Base-by-base conservation (phyloP, 2,113 vertebrate species). In the Oenanthe oenanthe region DNA sequence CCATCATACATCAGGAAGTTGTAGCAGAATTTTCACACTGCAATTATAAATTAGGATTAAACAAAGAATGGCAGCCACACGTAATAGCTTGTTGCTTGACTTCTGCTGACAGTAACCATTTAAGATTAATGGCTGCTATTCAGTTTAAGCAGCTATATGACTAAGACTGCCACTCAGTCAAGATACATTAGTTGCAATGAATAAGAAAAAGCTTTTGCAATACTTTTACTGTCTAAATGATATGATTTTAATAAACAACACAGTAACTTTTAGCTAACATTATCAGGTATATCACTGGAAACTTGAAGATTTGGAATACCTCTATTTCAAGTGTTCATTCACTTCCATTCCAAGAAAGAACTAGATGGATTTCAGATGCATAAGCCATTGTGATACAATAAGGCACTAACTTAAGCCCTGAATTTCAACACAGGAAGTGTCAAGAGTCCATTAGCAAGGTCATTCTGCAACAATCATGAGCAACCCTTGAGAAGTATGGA, bases 261-360 rank as follows among this genome's bases (percentile, higher is more conserved):
- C 0, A 66, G 43, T 19, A 78, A 48, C 29, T 75, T 92, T 48
- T 7, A 89, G 42, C 45, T 87, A 60, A 63, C 0, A 0, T 58
- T 82, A 85, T 48, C 53, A 61, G 9, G 17, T 48, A 3, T 9
- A 75, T n/a, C 1, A 10, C 28, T 11, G 18, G 45, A 70, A 90
- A 62, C n/a, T 2, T 65, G 25, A n/a, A 54, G 28, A 48, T 53
- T 72, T 34, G 17, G 19, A 78, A 53, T n/a, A 71, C 24, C 90
- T 95, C 90, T 96, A 95, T 95, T 95, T 96, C 96, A 97, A 96
- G 96, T 96, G 96, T 97, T 97, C 96, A 80, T 85, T 96, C 71
- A 88, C 71, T 94, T 96, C 67, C 90, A 82, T 85, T 90, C 58
- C 38, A 83, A 72, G 57, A 95, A 91, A 94, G 58, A 70, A 92